A percentile compares a stretch with the other conserved stretches of the same genome.
phyloP scores from a whole-genome alignment of 2,797 vertebrate genomes.

The Hephaestus fuliginosus region DNA sequence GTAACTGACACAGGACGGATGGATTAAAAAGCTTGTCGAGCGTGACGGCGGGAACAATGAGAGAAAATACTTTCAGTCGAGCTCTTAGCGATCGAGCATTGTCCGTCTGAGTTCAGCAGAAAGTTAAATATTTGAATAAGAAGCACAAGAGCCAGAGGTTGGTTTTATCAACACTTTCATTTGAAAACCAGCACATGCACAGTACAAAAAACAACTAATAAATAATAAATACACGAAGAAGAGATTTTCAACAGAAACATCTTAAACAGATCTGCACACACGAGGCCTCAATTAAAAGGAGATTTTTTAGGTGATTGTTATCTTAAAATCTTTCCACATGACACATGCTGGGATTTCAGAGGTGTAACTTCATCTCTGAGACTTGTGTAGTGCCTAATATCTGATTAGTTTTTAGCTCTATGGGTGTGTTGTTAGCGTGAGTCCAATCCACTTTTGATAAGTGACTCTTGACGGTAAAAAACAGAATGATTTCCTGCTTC shows the following conservation, averaged over 20 bases:
- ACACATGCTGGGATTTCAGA: neutral
- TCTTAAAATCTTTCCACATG: neutral
- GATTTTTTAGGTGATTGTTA: neutral
- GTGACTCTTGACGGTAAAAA: neutral
- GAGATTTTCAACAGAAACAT: slow-evolving; percentile 1
- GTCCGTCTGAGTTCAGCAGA: neutral
- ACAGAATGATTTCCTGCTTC: too few relatives aligned
- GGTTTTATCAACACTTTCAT: slow-evolving; percentile 51
- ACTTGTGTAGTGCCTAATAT: neutral
- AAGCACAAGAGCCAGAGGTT: neutral
- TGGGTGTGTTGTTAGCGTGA: neutral
- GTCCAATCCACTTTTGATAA: neutral
- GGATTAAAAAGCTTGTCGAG: neutral
- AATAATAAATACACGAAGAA: slow-evolving; percentile 32
- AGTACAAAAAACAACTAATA: slow-evolving; percentile 33
- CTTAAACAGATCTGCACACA: neutral
- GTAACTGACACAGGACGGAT: neutral
- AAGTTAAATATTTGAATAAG: neutral
- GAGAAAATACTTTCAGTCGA: neutral
- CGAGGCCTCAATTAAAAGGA: slow-evolving; percentile 8
- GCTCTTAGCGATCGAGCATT: neutral
- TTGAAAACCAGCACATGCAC: slow-evolving; percentile 45
- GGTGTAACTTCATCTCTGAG: neutral
- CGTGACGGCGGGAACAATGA: neutral
- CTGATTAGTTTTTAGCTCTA: neutral